Evolutionary conservation across 2,797 vertebrate species (phyloP).

Genomic region (Tangara arthus): DNA sequence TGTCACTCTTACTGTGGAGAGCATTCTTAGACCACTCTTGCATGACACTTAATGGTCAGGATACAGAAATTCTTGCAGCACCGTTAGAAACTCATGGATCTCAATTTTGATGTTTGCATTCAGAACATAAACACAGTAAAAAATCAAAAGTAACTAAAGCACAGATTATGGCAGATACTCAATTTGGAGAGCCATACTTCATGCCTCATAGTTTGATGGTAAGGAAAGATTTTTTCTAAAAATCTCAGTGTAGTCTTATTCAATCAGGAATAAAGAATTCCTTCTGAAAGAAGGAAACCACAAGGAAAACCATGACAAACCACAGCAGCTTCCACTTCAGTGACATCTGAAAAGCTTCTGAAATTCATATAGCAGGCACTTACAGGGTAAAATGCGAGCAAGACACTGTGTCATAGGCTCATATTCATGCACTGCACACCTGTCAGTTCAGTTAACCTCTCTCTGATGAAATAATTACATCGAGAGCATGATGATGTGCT

Average conservation of each 20-base stretch:
- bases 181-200: not conserved
- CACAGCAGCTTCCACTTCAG: not conserved
- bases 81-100: not conserved
- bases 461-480: slow-evolving; percentile 31
- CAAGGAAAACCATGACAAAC: not conserved
- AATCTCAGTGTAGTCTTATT: not conserved
- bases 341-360: not conserved
- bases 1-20: not conserved
- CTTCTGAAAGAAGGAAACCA: not conserved
- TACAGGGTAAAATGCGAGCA: not conserved
- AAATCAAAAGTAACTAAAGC: not conserved
- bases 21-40: not conserved
- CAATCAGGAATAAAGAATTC: not conserved
- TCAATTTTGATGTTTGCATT: not conserved
- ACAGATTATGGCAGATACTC: not conserved
- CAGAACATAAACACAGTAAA: not conserved
- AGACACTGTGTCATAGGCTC: not conserved
- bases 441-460: not conserved
- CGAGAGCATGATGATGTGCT: not conserved
- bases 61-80: not conserved
- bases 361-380: not conserved
- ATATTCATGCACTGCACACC: not conserved
- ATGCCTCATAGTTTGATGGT: not conserved
- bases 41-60: not conserved
- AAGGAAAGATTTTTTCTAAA: not conserved